These are phyloP conservation scores for Gadus macrocephalus DNA, from an alignment of 2,113 vertebrate species.

Conservation along the genomic window DNA sequence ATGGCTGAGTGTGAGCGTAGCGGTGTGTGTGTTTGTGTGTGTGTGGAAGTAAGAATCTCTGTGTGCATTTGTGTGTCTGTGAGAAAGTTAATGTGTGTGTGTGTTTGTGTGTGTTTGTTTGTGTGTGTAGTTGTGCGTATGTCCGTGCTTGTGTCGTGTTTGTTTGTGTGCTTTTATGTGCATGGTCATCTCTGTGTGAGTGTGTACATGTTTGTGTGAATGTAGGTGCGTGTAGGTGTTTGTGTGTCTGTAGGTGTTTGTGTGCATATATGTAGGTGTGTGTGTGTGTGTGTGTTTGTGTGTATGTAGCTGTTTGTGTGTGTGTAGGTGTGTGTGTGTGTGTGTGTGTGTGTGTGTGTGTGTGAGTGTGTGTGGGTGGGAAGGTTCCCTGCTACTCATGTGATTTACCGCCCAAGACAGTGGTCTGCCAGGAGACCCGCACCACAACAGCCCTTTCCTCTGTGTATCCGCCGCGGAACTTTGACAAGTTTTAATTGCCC, in stretches of 20 bases:
- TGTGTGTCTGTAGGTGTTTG: too few species aligned
- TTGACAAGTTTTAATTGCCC: conserved; percentile 75
- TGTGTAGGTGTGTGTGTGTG: neutral
- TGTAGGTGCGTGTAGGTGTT: too few species aligned
- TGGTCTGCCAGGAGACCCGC: conserved; percentile 49
- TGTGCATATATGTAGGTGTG: too few species aligned
- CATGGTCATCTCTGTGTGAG: too few species aligned
- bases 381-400: neutral
- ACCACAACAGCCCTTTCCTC: conserved; percentile 47
- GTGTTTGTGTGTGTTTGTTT: too few species aligned
- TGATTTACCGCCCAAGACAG: conserved; percentile 36
- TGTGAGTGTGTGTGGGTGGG: neutral
- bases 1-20: too few species aligned
- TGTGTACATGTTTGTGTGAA: too few species aligned
- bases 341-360: conserved; percentile 4
- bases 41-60: too few species aligned
- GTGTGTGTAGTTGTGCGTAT: too few species aligned
- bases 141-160: conserved; percentile 3
- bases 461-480: conserved; percentile 66
- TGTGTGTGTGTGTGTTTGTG: conserved; percentile 15
- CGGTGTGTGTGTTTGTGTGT: too few species aligned
- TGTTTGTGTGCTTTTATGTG: neutral
- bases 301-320: neutral
- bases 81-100: too few species aligned
- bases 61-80: too few species aligned